Conservation (phyloP, 2,797 vertebrate genomes). For the Toxotes lorentzi region DNA sequence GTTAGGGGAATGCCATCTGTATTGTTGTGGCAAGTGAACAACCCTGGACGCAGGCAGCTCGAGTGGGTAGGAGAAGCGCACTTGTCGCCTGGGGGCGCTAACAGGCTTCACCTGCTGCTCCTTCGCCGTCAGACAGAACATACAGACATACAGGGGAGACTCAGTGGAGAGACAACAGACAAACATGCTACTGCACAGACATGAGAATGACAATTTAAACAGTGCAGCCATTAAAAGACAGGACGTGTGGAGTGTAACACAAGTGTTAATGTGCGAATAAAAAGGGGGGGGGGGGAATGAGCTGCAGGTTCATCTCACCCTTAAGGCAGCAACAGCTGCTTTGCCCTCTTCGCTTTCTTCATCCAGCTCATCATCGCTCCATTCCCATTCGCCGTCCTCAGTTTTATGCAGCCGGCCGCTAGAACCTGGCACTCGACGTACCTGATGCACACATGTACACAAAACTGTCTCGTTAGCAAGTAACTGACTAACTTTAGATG, state of each 20-base stretch:
- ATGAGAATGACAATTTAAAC: conserved; percentile 64
- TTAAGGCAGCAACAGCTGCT: conserved; percentile 94
- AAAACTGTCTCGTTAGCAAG: not conserved
- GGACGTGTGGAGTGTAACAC: conserved; percentile 25
- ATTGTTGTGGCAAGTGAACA: conserved; percentile 82
- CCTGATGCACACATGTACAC: conserved; percentile 76
- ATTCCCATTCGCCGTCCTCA: conserved; percentile 96
- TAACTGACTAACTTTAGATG: too few relatives aligned
- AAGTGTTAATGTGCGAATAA: conserved; percentile 24
- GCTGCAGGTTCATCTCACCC: conserved; percentile 81
- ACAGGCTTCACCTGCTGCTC: conserved; percentile 87
- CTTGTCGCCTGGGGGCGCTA: conserved; percentile 86
- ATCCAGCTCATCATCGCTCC: conserved; percentile 98
- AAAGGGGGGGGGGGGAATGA: conserved; percentile 25
- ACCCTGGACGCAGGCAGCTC: conserved; percentile 88
- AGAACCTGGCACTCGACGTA: conserved; percentile 95
- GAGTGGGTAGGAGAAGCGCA: conserved; percentile 88
- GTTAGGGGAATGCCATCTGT: conserved; percentile 87
- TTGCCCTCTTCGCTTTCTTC: conserved; percentile 98
- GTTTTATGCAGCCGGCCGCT: conserved; percentile 98
- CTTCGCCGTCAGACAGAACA: conserved; percentile 82
- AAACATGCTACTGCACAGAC: conserved; percentile 72
- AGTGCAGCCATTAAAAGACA: conserved; percentile 51
- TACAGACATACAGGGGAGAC: conserved; percentile 78
- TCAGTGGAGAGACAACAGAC: conserved; percentile 75